Evolutionary conservation across 2,797 vertebrate species (phyloP), one percentile per base, ranked within the genome.

Genomic region (Dipus sagitta): DNA sequence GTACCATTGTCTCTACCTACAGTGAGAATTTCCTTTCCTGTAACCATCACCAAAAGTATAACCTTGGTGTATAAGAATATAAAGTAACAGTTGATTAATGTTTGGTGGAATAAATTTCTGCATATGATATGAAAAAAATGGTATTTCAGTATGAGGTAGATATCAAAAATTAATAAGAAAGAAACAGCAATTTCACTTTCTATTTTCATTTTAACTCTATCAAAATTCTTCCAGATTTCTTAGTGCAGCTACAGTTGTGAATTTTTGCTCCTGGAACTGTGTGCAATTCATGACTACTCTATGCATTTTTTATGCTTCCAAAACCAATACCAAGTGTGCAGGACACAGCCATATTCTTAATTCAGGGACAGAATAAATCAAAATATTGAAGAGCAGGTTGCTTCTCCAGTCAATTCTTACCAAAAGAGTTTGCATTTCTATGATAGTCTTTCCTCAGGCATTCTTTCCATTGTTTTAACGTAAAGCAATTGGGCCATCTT

Each of bases 201-300:
- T 24, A 4, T 1, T 95, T 38, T 95, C 77, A 82, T 72, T 86
- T 89, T 60, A 94, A 91, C 94, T 94, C 92, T 85, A 97, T 98
- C 97, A 96, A 96, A 97, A 97, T 98, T 96, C 96, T 97, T 91
- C 75, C 67, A 86, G 88, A 95, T 91, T 86, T 97, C 88, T 84
- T 95, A 92, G 75, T 96, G 60, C 47, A 94, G 94, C 65, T 78
- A 58, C 62, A 90, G 82, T 60, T 92, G 30, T 82, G 88, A 83
- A 67, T 38, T 38, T 38, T 38, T 38, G 38, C 6, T 38, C 38
- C 38, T 38, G 38, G 38, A 38, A 38, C 38, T 38, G 38, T 38
- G 38, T 38, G 38, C 38, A 38, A 38, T 38, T 38, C 38, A 38
- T 38, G 38, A 38, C 38, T 38, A 38, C 38, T 38, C 38, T 3